Conservation (phyloP, 1,140 invertebrate species). For the Ectropis grisescens region DNA sequence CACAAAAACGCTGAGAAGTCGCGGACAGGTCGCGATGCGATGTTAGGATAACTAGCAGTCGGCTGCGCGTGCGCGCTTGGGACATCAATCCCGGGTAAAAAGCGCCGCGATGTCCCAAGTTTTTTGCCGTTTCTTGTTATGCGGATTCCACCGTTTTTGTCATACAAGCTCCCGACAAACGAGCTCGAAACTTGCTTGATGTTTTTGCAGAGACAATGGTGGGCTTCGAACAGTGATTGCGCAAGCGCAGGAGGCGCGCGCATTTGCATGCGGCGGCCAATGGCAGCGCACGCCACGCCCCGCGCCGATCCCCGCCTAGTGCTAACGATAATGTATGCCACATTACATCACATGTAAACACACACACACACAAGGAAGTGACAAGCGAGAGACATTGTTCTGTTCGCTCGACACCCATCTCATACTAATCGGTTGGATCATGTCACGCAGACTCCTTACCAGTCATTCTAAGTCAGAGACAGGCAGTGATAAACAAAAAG, state of each 20-base stretch:
- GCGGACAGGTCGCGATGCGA: no score
- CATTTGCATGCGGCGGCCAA: slow-evolving; percentile 57
- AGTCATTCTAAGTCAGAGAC: no score
- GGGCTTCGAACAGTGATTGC: slow-evolving; percentile 29
- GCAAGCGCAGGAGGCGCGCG: slow-evolving; percentile 32
- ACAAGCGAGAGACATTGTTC: no score
- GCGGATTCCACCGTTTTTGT: slow-evolving; percentile 47
- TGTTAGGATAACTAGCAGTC: slow-evolving; percentile 13
- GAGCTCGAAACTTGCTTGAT: slow-evolving; percentile 16
- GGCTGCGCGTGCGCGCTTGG: slow-evolving; percentile 1
- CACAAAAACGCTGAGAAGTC: background rate
- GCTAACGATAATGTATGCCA: slow-evolving; percentile 10
- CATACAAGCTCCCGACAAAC: slow-evolving; percentile 37
- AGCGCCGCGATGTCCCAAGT: slow-evolving; percentile 19
- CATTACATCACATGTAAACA: no score
- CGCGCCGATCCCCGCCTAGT: slow-evolving; percentile 11
- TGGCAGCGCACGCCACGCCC: slow-evolving; percentile 37
- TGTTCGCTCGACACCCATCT: no score
- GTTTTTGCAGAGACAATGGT: slow-evolving; percentile 42
- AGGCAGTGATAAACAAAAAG: no score
- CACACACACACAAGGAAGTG: no score
- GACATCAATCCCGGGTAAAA: slow-evolving; percentile 52
- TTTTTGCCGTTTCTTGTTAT: slow-evolving; percentile 61
- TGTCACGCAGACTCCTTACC: no score
- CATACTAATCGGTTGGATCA: no score